Conservation (phyloP, 2,888 invertebrate genomes). For the Philaethria dido region DNA sequence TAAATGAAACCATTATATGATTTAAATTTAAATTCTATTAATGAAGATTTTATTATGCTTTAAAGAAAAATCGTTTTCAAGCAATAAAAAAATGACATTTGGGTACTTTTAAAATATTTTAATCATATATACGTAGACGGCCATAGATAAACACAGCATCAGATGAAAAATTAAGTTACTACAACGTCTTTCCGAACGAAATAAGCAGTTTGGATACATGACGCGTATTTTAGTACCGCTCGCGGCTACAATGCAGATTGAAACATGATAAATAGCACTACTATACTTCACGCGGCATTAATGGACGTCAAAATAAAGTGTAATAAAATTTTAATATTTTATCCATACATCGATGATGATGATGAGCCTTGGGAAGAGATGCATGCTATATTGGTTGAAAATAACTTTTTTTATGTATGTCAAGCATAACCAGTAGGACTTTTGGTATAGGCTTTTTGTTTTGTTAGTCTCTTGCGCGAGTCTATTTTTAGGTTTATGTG, state of each 20-base stretch:
- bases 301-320: constrained; percentile 42
- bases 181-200: background rate
- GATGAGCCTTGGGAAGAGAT: constrained; percentile 22
- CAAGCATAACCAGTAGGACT: constrained; percentile 5
- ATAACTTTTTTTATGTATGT: background rate
- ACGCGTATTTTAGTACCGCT: constrained; percentile 34
- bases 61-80: no score
- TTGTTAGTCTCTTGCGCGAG: background rate
- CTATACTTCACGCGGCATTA: constrained; percentile 42
- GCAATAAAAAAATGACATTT: no score
- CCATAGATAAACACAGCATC: background rate
- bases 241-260: constrained; percentile 58
- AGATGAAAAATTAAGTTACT: background rate
- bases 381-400: background rate
- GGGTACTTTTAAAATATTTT: no score
- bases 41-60: no score
- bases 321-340: constrained; percentile 46
- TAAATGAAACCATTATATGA: no score
- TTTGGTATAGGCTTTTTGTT: background rate
- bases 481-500: background rate
- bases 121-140: no score
- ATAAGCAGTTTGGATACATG: constrained; percentile 26
- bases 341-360: constrained; percentile 40
- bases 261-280: constrained; percentile 69
- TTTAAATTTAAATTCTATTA: no score